phyloP scores from a whole-genome alignment of 2,113 vertebrate species.

The Dolichallabes microphthalmus region DNA sequence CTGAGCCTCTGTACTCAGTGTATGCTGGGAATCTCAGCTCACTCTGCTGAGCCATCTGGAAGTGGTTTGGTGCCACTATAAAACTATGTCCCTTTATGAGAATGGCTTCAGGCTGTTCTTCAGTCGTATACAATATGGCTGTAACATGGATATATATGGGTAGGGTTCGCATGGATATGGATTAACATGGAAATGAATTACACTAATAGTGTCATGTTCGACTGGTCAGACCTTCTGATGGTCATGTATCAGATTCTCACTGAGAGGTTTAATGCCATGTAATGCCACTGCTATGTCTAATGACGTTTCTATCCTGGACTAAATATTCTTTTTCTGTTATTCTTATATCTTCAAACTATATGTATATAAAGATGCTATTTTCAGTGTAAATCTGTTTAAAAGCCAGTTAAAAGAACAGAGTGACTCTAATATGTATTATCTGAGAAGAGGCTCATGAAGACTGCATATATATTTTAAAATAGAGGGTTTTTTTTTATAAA shows the following conservation, averaged over 20 bases:
- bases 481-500: conserved; percentile 17
- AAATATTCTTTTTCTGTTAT: conserved; percentile 11
- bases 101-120: conserved; percentile 49
- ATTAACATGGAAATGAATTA: conserved; percentile 49
- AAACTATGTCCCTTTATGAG: conserved; percentile 51
- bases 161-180: neutral
- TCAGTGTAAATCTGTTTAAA: conserved; percentile 28
- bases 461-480: conserved; percentile 57
- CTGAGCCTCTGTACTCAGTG: conserved; percentile 21
- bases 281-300: conserved; percentile 40
- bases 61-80: conserved; percentile 54
- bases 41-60: conserved; percentile 56
- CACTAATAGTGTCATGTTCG: conserved; percentile 21
- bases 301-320: conserved; percentile 27
- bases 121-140: conserved; percentile 51
- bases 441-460: conserved; percentile 42
- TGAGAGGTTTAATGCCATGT: no score
- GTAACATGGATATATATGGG: conserved; percentile 58
- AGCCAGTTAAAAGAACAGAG: conserved; percentile 37
- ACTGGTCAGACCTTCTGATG: conserved; percentile 14
- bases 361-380: conserved; percentile 14
- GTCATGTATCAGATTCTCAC: conserved; percentile 50
- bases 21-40: conserved; percentile 37
- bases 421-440: conserved; percentile 34
- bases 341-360: neutral